Conservation (phyloP, 2,888 invertebrate species). For the Endotricha flammealis region DNA sequence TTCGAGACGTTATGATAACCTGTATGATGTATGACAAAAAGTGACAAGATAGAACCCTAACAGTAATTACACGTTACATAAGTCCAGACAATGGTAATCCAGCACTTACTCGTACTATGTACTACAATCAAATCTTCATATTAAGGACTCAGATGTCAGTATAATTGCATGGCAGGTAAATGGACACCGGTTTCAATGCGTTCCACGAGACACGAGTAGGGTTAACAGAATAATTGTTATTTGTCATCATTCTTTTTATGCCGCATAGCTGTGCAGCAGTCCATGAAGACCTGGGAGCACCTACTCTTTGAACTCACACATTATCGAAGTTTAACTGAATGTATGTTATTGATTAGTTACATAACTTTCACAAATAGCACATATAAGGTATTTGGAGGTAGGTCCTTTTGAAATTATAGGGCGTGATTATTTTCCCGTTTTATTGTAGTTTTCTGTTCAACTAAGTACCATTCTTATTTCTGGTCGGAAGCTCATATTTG, state of each 20-base stretch:
- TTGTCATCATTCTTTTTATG: conserved; percentile 21
- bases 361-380: too few relatives aligned
- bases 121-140: conserved; percentile 17
- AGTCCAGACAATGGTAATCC: conserved; percentile 1
- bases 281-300: conserved; percentile 28
- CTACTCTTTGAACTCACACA: conserved; percentile 1
- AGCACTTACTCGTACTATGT: neutral
- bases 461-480: too few relatives aligned
- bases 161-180: conserved; percentile 22
- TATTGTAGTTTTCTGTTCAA: too few relatives aligned
- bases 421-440: too few relatives aligned
- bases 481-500: too few relatives aligned
- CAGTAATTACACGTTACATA: neutral
- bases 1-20: too few relatives aligned
- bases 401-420: too few relatives aligned
- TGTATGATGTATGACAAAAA: too few relatives aligned
- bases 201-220: conserved; percentile 24
- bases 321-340: too few relatives aligned
- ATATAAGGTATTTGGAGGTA: too few relatives aligned
- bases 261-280: conserved; percentile 24
- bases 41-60: neutral
- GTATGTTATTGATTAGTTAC: too few relatives aligned
- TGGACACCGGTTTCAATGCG: conserved; percentile 14
- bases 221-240: conserved; percentile 25
- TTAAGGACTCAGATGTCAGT: conserved; percentile 17